Evolutionary conservation across 2,888 invertebrate species (phyloP).

Genomic region (Cataglyphis livida): DNA sequence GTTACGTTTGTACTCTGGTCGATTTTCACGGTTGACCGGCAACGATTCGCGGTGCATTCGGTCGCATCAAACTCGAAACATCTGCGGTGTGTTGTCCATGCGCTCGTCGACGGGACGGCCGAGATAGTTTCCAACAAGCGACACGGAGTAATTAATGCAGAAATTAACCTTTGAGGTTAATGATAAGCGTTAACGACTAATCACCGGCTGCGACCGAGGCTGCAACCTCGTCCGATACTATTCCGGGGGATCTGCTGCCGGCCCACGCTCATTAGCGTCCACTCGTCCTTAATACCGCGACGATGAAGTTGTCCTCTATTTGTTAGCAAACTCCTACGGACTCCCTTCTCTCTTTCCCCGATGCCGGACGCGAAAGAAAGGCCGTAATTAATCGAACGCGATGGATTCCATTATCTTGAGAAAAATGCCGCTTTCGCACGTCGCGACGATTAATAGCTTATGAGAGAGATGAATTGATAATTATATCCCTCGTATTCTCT

Average conservation of each 20-base stretch:
- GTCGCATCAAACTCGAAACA: slow-evolving; percentile 52
- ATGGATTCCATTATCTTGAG: slow-evolving; percentile 50
- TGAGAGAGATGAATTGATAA: slow-evolving; percentile 33
- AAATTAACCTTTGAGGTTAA: slow-evolving; percentile 81
- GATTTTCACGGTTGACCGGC: slow-evolving; percentile 49
- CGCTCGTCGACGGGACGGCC: slow-evolving; percentile 39
- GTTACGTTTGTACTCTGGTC: not conserved
- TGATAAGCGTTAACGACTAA: slow-evolving; percentile 82
- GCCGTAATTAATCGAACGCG: slow-evolving; percentile 50
- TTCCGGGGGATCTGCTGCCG: slow-evolving; percentile 67
- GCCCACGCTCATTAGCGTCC: slow-evolving; percentile 77
- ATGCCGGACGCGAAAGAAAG: slow-evolving; percentile 25
- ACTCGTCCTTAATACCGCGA: slow-evolving; percentile 69
- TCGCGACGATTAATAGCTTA: slow-evolving; percentile 44
- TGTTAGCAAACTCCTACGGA: slow-evolving; percentile 49
- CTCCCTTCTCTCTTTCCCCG: not conserved
- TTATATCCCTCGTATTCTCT: slow-evolving; percentile 2
- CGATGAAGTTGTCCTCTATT: slow-evolving; percentile 70
- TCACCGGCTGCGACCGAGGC: slow-evolving; percentile 70
- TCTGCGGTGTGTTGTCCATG: slow-evolving; percentile 63
- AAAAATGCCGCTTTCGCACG: slow-evolving; percentile 43
- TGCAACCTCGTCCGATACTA: slow-evolving; percentile 66
- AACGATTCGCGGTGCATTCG: not conserved
- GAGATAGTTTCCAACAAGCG: slow-evolving; percentile 71
- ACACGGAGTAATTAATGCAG: slow-evolving; percentile 78